Base-by-base conservation (phyloP, 2,797 vertebrate genomes). In the Catostomus latipinnis region DNA sequence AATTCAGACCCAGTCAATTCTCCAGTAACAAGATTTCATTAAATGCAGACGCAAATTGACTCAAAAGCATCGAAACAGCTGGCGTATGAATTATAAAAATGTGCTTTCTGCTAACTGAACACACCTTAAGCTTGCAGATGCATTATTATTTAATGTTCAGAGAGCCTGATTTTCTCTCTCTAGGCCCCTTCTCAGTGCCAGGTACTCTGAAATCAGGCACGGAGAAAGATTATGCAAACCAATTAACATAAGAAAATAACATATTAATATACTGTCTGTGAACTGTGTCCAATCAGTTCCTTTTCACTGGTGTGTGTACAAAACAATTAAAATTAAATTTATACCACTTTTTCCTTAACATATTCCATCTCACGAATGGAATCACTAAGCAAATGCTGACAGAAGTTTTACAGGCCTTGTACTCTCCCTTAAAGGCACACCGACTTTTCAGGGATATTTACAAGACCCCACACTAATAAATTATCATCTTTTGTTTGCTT, bases 251-350 rank as follows among this genome's bases (percentile, higher is more conserved):
- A 96, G 96, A 98, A 98, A 98, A 98, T 97, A 98, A 96, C 91
- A 60, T 96, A 98, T 99, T 98, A 98, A 98, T 97, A 97, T 97
- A 97, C 96, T 96, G 96, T 96, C 96, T 97, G 94, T 98, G 97
- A 98, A 98, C 97, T 99, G 98, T 98, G 96, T 98, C 97, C 97
- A 98, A 98, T 99, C 98, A 98, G 97, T 98, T 98, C 96, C 97
- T 96, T 98, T 97, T 96, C 98, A 98, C 96, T 98, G 97, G 96
- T 83, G 95, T 98, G 96, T 97, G 96, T 96, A 98, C 92, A 95
- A 98, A 99, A 99, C 98, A 99, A 98, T 99, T 98, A 98, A 97
- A 98, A 97, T 97, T 96, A 96, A 96, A 98, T 98, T 98, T 97
- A 97, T 97, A 97, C 96, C 93, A 95, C 94, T 94, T 81, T 94